Conservation (phyloP, 2,797 vertebrate species). For the Acropternis orthonyx region DNA sequence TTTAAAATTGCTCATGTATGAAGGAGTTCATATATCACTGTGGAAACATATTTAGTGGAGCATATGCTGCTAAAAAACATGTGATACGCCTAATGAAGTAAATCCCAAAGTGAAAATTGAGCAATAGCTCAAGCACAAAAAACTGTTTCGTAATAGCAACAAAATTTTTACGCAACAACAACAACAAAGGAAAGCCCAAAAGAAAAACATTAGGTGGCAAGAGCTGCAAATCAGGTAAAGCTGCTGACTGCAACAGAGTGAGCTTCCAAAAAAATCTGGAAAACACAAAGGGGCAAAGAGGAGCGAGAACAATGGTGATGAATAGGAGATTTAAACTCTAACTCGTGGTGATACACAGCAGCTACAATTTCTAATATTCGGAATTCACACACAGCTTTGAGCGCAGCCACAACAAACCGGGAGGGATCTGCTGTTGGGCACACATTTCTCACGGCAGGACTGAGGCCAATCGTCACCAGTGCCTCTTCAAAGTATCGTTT, state of each 20-base stretch:
- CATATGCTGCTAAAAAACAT: neutral
- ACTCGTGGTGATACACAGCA: neutral
- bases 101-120: slow-evolving; percentile 46
- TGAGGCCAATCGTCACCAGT: neutral
- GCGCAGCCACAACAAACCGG: neutral
- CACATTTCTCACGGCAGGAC: neutral
- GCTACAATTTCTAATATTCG: neutral
- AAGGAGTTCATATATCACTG: neutral
- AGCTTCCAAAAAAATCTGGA: neutral
- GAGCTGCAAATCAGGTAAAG: slow-evolving; percentile 56
- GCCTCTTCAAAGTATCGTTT: neutral
- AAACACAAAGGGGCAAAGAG: neutral
- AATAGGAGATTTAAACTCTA: neutral
- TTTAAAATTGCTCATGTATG: neutral
- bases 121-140: slow-evolving; percentile 39
- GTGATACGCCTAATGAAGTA: neutral
- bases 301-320: neutral
- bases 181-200: slow-evolving; percentile 43
- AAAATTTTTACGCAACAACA: slow-evolving; percentile 43
- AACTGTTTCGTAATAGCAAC: slow-evolving; percentile 25
- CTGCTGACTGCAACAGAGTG: slow-evolving; percentile 41
- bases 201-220: slow-evolving; percentile 35
- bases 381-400: neutral
- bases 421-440: neutral
- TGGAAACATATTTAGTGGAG: neutral